phyloP scores from a whole-genome alignment of 1,140 invertebrate species.

The Diorhabda carinulata region DNA sequence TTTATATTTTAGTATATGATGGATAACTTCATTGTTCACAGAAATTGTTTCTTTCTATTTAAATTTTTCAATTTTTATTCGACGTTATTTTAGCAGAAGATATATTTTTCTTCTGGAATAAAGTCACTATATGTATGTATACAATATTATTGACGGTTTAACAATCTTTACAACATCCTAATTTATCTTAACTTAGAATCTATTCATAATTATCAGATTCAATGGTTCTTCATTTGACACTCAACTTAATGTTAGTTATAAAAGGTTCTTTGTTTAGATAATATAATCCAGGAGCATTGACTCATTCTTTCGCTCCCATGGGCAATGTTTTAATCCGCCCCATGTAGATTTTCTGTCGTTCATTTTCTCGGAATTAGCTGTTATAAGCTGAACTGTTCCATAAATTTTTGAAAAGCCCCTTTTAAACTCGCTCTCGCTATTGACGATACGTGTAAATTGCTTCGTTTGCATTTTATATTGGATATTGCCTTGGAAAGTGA shows the following conservation, averaged over 20 bases:
- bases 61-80: too few relatives aligned
- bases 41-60: not conserved
- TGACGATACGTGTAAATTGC: slow-evolving; percentile 26
- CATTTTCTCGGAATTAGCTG: slow-evolving; percentile 28
- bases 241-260: too few relatives aligned
- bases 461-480: slow-evolving; percentile 27
- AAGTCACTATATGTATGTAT: too few relatives aligned
- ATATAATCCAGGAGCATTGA: slow-evolving; percentile 27
- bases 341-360: slow-evolving; percentile 30
- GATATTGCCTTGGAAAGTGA: slow-evolving; percentile 20
- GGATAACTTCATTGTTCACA: not conserved
- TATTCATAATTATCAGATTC: too few relatives aligned
- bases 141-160: too few relatives aligned
- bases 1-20: not conserved
- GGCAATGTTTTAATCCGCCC: slow-evolving; percentile 29
- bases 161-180: too few relatives aligned
- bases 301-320: slow-evolving; percentile 28
- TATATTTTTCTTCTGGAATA: too few relatives aligned
- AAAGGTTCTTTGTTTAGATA: not conserved
- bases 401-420: slow-evolving; percentile 28
- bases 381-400: slow-evolving; percentile 23
- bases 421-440: slow-evolving; percentile 26
- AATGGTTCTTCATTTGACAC: too few relatives aligned
- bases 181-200: too few relatives aligned
- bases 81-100: too few relatives aligned